These are phyloP conservation scores for Plotosus lineatus DNA, from an alignment of 2,113 vertebrate species.

Conservation along the genomic window DNA sequence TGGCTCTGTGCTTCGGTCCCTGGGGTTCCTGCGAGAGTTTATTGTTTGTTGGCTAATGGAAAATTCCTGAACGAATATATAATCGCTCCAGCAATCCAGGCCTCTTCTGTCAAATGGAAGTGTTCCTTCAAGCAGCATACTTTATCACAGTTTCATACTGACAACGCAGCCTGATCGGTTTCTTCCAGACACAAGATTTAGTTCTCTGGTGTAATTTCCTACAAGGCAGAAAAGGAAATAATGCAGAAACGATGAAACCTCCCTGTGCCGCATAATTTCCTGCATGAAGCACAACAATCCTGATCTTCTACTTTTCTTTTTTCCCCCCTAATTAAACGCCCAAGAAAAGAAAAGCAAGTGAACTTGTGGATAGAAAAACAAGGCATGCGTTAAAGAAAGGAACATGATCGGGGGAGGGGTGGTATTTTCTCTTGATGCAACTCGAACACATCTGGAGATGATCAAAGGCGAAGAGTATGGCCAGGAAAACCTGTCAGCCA, in stretches of 20 bases:
- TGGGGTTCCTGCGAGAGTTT: conserved; percentile 47
- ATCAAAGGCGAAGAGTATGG: conserved; percentile 58
- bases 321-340: conserved; percentile 52
- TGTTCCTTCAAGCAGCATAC: conserved; percentile 19
- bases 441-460: conserved; percentile 72
- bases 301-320: conserved; percentile 49
- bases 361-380: conserved; percentile 62
- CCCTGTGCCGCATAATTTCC: conserved; percentile 28
- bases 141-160: conserved; percentile 27
- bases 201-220: background rate
- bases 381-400: conserved; percentile 49
- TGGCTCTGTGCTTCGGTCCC: conserved; percentile 29
- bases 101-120: conserved; percentile 14
- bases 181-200: background rate
- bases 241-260: background rate
- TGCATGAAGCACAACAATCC: conserved; percentile 42
- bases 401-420: conserved; percentile 31
- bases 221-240: conserved; percentile 8
- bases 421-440: conserved; percentile 61
- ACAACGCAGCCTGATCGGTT: background rate
- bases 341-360: conserved; percentile 38
- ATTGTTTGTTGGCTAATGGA: conserved; percentile 56
- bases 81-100: conserved; percentile 26
- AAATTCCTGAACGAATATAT: conserved; percentile 49
- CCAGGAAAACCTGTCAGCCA: conserved; percentile 31